Base-by-base conservation (phyloP, 30 jellyfish, hydroid and myxozoan species). In the Pseudorhiza aurosa region DNA sequence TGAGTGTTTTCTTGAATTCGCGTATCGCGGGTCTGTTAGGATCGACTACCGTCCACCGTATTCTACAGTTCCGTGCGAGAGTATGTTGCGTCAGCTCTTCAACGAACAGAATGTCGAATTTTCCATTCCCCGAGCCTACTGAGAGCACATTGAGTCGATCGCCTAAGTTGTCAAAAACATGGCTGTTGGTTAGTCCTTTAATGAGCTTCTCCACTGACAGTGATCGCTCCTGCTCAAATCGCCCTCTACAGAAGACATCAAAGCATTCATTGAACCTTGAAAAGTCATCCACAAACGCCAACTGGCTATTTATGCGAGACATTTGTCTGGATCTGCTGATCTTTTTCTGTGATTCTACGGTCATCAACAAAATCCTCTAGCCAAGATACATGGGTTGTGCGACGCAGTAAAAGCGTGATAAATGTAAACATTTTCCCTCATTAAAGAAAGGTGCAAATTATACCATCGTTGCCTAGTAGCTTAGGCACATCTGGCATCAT, bases 1-100 rank as follows among this genome's bases (percentile, higher is more conserved):
- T 56, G n/a, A 56, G 9, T 4, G 70, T 56, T 39, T 56, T 56
- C 70, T 56, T 56, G 70, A 56, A 56, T 31, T 56, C 70, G 14
- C 37, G 27, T n/a, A 56, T 15, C 25, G 70, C 70, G 1, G 39
- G 70, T 25, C 25, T 56, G 70, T 56, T 56, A 4, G 70, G 70
- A 2, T 56, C 70, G 31, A 56, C 70, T 4, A 56, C 70, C 9
- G 70, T 56, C 70, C 70, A 56, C 14, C 37, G 18, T 15, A 56
- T 14, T 2, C 31, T 33, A 14, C 70, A 56, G 14, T 56, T 31
- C 25, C 25, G 33, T 56, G 33, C 70, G 39, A 56, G 31, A 1
- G 70, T 56, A 22, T 56, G 31, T 39, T 11, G 70, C 19, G 37
- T 56, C 39, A 56, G 39, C 39, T 56, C 70, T 56, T 56, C 70